Evolutionary conservation across 2,113 vertebrate species (phyloP), one percentile per base, ranked within the genome.

Genomic region (Pongo pygmaeus): DNA sequence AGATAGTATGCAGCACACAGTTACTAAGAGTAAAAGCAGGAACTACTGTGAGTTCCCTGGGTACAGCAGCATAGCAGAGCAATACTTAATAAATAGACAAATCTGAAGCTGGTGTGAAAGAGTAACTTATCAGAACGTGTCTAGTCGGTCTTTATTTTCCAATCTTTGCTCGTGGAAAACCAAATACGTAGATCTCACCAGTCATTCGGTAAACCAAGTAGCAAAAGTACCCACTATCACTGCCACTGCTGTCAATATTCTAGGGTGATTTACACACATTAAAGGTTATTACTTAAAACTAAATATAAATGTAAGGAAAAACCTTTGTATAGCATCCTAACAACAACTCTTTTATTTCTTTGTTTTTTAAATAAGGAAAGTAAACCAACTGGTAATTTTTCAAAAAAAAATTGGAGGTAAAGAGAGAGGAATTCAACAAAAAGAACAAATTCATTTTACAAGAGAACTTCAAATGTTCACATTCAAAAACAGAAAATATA

Each of bases 281-380:
- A 81, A 79, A 43, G 1, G 11, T 40, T 81, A 67, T 40, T 59
- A 79, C 46, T 93, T 75, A 88, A 91, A 91, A 84, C 2, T 10
- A 92, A 89, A 86, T 13, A 80, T 48, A 57, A 88, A 97, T 46
- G 9, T 78, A 86, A 91, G 12, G 80, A 75, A 86, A 91, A 85
- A 25, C 3, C 40, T 48, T 89, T 77, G 67, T n/a, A 83, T 87
- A 92, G 52, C 12, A 2, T 96, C 38, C 32, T 81, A 85, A 86
- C 16, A 89, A 22, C 8, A 79, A 23, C 14, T 74, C 23, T 69
- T 64, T 59, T 77, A 27, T 50, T 50, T 83, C 20, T 59, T 35
- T 48, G 25, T n/a, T 94, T 85, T 70, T 67, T 50, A 72, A 87
- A 70, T 72, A 57, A 81, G 30, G 87, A 61, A 92, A 96, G 55